These are phyloP conservation scores for Drosophila funebris DNA, from an alignment of 1,140 invertebrate species.

Conservation along the genomic window DNA sequence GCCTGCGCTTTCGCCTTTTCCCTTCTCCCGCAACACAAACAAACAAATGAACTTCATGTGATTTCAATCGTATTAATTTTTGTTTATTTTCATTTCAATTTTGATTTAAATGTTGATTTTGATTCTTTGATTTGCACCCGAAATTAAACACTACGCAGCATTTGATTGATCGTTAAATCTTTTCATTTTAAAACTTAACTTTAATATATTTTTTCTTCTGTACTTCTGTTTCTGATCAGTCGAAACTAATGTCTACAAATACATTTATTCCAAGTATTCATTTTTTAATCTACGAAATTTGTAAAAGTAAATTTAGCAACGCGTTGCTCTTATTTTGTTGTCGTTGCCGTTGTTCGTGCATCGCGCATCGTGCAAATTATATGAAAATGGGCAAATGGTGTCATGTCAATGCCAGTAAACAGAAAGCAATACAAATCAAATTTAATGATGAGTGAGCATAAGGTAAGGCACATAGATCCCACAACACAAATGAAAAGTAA, in stretches of 20 bases:
- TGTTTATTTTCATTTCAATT: slow-evolving; percentile 16
- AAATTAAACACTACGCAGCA: slow-evolving; percentile 1
- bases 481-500: slow-evolving; percentile 30
- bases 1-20: not conserved
- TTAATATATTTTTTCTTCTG: slow-evolving; percentile 4
- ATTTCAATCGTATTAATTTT: not conserved
- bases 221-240: slow-evolving; percentile 35
- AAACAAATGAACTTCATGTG: slow-evolving; percentile 18
- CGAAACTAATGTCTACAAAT: slow-evolving; percentile 44
- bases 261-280: slow-evolving; percentile 48
- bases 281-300: slow-evolving; percentile 36
- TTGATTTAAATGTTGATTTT: slow-evolving; percentile 11
- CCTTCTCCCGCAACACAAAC: slow-evolving; percentile 30
- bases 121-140: slow-evolving; percentile 2
- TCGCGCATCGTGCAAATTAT: slow-evolving; percentile 48
- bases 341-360: slow-evolving; percentile 52
- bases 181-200: slow-evolving; percentile 17
- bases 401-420: slow-evolving; percentile 64
- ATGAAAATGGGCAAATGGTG: slow-evolving; percentile 60
- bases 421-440: slow-evolving; percentile 75
- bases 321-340: slow-evolving; percentile 57
- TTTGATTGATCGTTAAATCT: slow-evolving; percentile 1
- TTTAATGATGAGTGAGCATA: slow-evolving; percentile 82
- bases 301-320: slow-evolving; percentile 52
- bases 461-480: slow-evolving; percentile 72